Conservation (phyloP, 2,888 invertebrate species). For the Drosophila mettleri region DNA sequence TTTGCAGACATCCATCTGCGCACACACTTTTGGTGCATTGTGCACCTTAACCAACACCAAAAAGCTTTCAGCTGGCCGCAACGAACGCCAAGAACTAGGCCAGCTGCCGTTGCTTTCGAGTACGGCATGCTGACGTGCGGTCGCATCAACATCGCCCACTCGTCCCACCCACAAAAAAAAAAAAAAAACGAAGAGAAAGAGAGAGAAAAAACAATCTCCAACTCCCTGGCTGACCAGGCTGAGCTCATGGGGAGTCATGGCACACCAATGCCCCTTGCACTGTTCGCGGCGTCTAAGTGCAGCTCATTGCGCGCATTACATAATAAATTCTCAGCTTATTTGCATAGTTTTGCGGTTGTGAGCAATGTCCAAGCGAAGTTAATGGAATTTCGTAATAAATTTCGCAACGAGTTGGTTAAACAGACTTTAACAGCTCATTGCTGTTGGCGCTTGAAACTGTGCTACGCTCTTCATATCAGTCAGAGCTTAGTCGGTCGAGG, state of each 20-base stretch:
- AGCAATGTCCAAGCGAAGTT: conserved; percentile 74
- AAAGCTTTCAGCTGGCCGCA: conserved; percentile 66
- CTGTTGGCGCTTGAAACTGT: conserved; percentile 44
- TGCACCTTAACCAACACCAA: conserved; percentile 50
- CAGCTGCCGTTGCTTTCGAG: conserved; percentile 45
- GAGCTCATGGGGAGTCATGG: conserved; percentile 3
- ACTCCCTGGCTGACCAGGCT: neutral
- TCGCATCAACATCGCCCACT: conserved; percentile 54
- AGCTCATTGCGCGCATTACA: conserved; percentile 72
- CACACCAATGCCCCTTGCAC: conserved; percentile 4
- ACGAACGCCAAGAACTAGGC: conserved; percentile 62
- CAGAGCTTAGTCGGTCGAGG: neutral
- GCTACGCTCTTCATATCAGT: conserved; percentile 38
- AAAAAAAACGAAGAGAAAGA: neutral
- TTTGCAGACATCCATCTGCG: conserved; percentile 5
- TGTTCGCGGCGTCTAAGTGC: conserved; percentile 51
- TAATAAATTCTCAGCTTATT: conserved; percentile 79
- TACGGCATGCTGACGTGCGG: conserved; percentile 65
- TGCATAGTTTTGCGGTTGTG: conserved; percentile 78
- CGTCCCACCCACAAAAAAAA: neutral
- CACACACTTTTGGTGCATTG: conserved; percentile 40
- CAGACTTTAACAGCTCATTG: conserved; percentile 67
- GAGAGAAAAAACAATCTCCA: neutral
- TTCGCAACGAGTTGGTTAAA: conserved; percentile 69
- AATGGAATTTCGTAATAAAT: conserved; percentile 80